phyloP scores from a whole-genome alignment of 30 jellyfish, hydroid and myxozoan genomes.

The Aurelia sp. region DNA sequence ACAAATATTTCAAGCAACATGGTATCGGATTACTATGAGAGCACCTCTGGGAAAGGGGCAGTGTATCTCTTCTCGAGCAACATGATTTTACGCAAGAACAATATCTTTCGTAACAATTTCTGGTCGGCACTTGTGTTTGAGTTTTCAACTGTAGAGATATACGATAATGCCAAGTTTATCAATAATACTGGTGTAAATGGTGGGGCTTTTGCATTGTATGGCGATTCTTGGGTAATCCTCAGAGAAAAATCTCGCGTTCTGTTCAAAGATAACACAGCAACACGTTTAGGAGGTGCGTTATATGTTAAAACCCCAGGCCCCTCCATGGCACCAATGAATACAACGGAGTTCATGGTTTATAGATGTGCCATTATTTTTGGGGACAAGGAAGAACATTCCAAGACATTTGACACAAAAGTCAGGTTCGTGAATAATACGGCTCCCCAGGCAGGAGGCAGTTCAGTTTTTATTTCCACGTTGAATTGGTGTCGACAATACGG shows the following conservation, averaged over 20 bases:
- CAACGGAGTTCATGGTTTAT: constrained; percentile 71
- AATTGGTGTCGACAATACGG: constrained; percentile 74
- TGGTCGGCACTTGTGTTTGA: constrained; percentile 76
- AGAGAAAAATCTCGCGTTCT: constrained; percentile 21
- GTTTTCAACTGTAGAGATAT: constrained; percentile 45
- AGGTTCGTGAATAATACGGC: constrained; percentile 63
- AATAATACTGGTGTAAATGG: constrained; percentile 76
- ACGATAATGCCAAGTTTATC: constrained; percentile 17
- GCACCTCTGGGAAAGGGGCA: constrained; percentile 54
- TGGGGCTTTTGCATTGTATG: constrained; percentile 84
- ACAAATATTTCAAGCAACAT: background rate
- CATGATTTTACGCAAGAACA: constrained; percentile 15
- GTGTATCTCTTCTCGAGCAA: constrained; percentile 32
- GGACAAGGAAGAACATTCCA: constrained; percentile 27
- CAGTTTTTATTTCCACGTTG: constrained; percentile 71
- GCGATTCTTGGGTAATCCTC: constrained; percentile 54
- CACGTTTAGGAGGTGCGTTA: constrained; percentile 81
- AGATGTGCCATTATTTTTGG: constrained; percentile 59
- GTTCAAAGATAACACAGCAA: constrained; percentile 54
- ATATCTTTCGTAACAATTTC: constrained; percentile 24
- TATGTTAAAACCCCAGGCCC: constrained; percentile 76
- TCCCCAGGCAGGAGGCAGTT: constrained; percentile 60
- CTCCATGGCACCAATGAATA: constrained; percentile 65
- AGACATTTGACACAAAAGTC: constrained; percentile 41
- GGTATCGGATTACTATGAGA: constrained; percentile 1